Evolutionary conservation across 1,140 invertebrate genomes (phyloP), one percentile per base, ranked within the genome.

Genomic region (Cotesia vestalis): DNA sequence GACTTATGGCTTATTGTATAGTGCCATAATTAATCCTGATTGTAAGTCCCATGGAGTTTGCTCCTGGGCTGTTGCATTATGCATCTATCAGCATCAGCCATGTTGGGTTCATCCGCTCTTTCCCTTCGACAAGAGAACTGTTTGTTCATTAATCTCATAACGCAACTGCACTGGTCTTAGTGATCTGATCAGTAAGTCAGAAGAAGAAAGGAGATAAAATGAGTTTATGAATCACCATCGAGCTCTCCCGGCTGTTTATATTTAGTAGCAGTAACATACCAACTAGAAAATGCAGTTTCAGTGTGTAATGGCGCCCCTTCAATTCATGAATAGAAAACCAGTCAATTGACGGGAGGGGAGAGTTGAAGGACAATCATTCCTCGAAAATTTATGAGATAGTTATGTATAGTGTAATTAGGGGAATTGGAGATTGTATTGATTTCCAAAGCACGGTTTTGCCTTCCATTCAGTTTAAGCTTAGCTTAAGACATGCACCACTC

Each of bases 1-100:
- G 34, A 61, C 60, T 46, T 67, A 72, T 75, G 40, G 69, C 71
- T 77, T 81, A 82, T 81, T 77, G 78, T 75, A 78, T 74, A 75
- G 59, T 73, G 79, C 79, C 3, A 82, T 82, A 83, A 83, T 79
- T 61, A 72, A 40, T 46, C 75, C 69, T 71, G 81, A 83, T 83
- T 83, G 78, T 83, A 80, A 83, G 81, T 81, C 78, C 78, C 20
- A 76, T 72, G 72, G 66, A 27, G 27, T 2, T 27, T 27, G 27
- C 27, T 27, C 0, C 27, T 71, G 73, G 73, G 66, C 60, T 77
- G 76, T 81, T 83, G 79, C 80, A 84, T 84, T 75, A 77, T 78
- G 77, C 77, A 82, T 83, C 75, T 40, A 69, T 72, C 78, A 36
- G 40, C 40, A 8, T 11, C 78, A 66, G 64, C 76, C 78, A 72